Evolutionary conservation across 2,888 invertebrate species (phyloP).

Genomic region (Heliconius ismenius): DNA sequence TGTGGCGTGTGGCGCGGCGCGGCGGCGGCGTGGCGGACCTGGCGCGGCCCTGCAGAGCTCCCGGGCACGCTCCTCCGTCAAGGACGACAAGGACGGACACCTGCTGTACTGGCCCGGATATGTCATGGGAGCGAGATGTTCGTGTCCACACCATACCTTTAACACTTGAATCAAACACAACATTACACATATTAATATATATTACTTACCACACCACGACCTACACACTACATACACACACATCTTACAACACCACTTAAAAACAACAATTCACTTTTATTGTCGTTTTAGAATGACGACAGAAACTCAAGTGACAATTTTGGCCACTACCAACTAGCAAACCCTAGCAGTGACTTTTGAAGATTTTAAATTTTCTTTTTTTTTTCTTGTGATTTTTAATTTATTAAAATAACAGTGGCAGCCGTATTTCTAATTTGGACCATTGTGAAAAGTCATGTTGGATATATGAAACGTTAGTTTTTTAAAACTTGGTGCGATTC

Average conservation of each 20-base stretch:
- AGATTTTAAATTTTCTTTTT: constrained; percentile 50
- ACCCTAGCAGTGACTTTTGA: constrained; percentile 56
- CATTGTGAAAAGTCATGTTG: constrained; percentile 60
- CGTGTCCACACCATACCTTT: constrained; percentile 88
- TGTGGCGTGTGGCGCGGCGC: constrained; percentile 53
- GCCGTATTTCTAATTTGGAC: constrained; percentile 39
- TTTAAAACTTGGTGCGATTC: constrained; percentile 21
- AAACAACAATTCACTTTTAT: constrained; percentile 41
- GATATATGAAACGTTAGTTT: constrained; percentile 51
- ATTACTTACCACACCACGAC: constrained; percentile 43
- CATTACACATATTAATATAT: constrained; percentile 39
- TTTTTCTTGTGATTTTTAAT: constrained; percentile 52
- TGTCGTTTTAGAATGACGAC: constrained; percentile 43
- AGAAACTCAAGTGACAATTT: constrained; percentile 45
- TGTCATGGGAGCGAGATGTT: constrained; percentile 99
- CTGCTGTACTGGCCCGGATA: constrained; percentile 99
- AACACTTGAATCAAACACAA: constrained; percentile 52
- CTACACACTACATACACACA: constrained; percentile 40
- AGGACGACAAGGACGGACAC: constrained; percentile 99
- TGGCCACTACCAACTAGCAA: constrained; percentile 48
- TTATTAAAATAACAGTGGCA: constrained; percentile 47
- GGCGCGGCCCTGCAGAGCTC: constrained; percentile 85
- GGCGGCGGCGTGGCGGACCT: constrained; percentile 47
- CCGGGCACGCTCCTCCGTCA: constrained; percentile 93
- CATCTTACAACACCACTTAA: constrained; percentile 45